These are phyloP conservation scores for Batillaria attramentaria DNA, from an alignment of 1,140 invertebrate species.

Conservation along the genomic window DNA sequence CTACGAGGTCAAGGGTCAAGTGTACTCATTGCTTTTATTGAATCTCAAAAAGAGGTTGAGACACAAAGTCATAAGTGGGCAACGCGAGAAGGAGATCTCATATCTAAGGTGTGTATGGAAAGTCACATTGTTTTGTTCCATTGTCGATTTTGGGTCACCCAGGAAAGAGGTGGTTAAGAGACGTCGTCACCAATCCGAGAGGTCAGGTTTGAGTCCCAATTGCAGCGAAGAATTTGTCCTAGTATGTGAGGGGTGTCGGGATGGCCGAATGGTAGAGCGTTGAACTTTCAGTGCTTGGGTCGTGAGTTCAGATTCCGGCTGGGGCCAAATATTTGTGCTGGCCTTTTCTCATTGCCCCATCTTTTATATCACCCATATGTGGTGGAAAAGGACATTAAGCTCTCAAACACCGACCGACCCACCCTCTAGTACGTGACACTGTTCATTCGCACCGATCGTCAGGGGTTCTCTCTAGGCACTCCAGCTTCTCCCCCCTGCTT, in stretches of 20 bases:
- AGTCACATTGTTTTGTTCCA: neutral
- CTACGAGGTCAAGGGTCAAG: neutral
- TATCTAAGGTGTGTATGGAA: neutral
- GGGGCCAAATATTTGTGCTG: too few species aligned
- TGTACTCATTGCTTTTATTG: constrained; percentile 3
- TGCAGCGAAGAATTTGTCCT: neutral
- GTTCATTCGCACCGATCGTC: too few species aligned
- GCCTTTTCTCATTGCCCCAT: too few species aligned
- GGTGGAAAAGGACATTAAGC: too few species aligned
- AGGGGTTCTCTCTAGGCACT: too few species aligned
- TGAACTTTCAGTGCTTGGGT: neutral
- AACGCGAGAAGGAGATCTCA: neutral
- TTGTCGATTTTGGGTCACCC: neutral
- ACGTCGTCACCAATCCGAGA: too few species aligned
- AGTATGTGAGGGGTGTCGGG: neutral
- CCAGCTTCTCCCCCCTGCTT: too few species aligned
- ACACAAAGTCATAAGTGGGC: neutral
- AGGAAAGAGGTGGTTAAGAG: too few species aligned
- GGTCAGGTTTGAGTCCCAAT: neutral
- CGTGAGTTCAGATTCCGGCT: too few species aligned
- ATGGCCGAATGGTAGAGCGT: neutral
- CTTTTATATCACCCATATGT: too few species aligned
- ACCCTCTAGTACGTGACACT: too few species aligned
- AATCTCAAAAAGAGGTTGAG: neutral
- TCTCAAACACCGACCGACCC: too few species aligned